Percentiles rank a stretch among this genome's conserved stretches.
These are phyloP conservation scores for Apamea anceps DNA, from an alignment of 2,888 invertebrate genomes.

Conservation along the genomic window DNA sequence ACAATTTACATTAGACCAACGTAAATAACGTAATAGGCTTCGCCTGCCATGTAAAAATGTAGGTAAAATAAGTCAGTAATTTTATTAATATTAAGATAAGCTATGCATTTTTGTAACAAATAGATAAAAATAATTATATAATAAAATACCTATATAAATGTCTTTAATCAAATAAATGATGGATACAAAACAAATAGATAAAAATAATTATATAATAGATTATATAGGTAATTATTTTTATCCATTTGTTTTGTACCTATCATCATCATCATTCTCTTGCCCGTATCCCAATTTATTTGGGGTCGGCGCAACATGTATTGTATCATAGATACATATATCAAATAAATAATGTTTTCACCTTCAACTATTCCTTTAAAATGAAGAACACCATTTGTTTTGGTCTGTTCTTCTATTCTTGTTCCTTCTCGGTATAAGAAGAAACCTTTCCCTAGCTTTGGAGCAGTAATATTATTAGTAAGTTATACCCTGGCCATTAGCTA, in stretches of 20 bases:
- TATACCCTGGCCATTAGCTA: too few species aligned
- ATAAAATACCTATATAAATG: too few species aligned
- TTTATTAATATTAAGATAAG: slow-evolving; percentile 1
- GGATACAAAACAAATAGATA: too few species aligned
- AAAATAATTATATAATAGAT: too few species aligned
- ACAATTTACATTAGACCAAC: background rate
- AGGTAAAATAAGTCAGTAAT: background rate
- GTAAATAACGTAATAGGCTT: background rate
- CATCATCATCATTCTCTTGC: too few species aligned
- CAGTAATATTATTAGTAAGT: background rate
- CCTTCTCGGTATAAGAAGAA: background rate
- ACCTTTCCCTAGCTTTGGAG: background rate
- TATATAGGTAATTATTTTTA: too few species aligned
- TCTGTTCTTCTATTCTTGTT: background rate
- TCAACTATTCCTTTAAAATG: background rate
- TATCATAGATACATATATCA: too few species aligned
- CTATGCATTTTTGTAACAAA: slow-evolving; percentile 44
- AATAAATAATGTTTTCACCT: background rate
- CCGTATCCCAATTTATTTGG: too few species aligned
- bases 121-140: too few species aligned
- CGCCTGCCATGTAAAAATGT: slow-evolving; percentile 11
- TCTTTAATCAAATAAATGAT: too few species aligned
- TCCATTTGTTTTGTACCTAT: too few species aligned
- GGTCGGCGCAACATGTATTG: too few species aligned
- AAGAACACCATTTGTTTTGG: background rate